Conservation (phyloP, 2,113 vertebrate species). For the Sylvietta virens region DNA sequence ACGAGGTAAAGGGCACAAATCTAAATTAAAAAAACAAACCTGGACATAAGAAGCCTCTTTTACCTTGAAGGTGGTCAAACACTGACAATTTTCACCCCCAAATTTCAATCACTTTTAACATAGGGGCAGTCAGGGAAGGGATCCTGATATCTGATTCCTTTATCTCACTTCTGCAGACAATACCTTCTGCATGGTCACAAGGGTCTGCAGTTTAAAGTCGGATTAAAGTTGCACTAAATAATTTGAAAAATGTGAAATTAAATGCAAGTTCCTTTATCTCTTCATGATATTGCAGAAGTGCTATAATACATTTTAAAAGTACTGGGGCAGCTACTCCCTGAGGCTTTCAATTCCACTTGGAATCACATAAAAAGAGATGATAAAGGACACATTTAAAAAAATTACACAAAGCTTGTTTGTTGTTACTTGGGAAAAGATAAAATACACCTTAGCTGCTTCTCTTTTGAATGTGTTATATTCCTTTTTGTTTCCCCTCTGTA, state of each 20-base stretch:
- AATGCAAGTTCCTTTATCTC: not conserved
- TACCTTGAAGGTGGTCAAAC: not conserved
- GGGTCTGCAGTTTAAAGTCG: not conserved
- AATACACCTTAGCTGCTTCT: not conserved
- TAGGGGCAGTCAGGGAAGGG: not conserved
- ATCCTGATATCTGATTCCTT: not conserved
- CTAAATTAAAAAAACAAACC: not conserved
- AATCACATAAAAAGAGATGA: not conserved
- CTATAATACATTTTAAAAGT: not conserved
- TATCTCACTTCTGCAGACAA: not conserved
- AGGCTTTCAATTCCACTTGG: not conserved
- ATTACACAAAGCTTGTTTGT: not conserved
- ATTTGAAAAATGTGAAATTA: not conserved
- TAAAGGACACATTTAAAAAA: not conserved
- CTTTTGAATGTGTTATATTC: not conserved
- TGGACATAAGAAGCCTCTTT: not conserved
- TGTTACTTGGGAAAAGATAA: not conserved
- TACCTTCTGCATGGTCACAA: not conserved
- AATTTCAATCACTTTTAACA: not conserved
- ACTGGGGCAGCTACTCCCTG: not conserved
- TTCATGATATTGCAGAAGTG: not conserved
- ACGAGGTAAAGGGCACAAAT: not conserved
- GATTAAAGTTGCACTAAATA: not conserved
- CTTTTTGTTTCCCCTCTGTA: not conserved
- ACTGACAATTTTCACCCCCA: not conserved